These are phyloP conservation scores for Rhynchonycteris naso DNA, from an alignment of 2,797 vertebrate species.

Conservation along the genomic window DNA sequence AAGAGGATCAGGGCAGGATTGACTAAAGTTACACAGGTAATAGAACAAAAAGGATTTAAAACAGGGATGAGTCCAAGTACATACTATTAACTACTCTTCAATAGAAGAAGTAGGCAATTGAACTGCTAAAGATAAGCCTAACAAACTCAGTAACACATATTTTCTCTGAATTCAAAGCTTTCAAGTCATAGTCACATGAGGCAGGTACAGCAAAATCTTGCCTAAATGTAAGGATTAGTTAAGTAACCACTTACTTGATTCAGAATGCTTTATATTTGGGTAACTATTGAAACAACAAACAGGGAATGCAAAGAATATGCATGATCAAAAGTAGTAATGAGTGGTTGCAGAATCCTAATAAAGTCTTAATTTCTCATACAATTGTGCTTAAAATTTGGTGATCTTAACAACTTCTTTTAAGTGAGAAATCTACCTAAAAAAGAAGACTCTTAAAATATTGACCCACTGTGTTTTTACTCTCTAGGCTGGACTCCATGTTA, in stretches of 20 bases:
- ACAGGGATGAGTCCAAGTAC: too few species aligned
- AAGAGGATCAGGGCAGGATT: not conserved
- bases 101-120: not conserved
- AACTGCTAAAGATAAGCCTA: not conserved
- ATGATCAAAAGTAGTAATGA: not conserved
- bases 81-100: not conserved
- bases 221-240: not conserved
- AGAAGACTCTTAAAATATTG: not conserved
- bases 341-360: not conserved
- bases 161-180: not conserved
- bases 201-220: not conserved
- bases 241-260: not conserved
- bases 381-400: not conserved
- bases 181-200: not conserved
- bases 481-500: not conserved
- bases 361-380: not conserved
- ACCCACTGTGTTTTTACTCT: not conserved
- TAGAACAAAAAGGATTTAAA: not conserved
- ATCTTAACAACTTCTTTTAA: not conserved
- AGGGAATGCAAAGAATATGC: not conserved
- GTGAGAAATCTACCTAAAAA: not conserved
- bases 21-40: not conserved
- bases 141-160: not conserved
- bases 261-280: not conserved
- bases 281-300: not conserved